Percentiles rank a stretch among this genome's conserved stretches.
Conservation (phyloP, 1,140 invertebrate genomes). For the Zaprionus ornatus region DNA sequence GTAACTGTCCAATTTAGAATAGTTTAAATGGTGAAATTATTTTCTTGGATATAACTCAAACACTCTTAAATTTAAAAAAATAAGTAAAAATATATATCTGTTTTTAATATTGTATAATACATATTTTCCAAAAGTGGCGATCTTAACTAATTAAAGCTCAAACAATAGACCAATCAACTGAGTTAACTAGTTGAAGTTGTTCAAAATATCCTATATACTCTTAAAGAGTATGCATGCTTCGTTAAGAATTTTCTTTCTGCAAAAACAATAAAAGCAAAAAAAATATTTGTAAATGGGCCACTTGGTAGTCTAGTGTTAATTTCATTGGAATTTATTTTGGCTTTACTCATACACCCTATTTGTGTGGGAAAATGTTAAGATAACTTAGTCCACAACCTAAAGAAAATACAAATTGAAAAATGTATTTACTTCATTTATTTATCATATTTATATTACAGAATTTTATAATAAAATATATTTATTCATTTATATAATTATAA, state of each 20-base stretch:
- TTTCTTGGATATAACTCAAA: too few species aligned
- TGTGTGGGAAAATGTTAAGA: slow-evolving; percentile 47
- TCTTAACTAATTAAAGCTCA: too few species aligned
- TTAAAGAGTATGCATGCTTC: neutral
- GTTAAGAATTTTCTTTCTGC: neutral
- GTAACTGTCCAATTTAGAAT: too few species aligned
- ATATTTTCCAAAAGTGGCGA: too few species aligned
- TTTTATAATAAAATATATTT: neutral
- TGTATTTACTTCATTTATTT: neutral
- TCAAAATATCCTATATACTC: too few species aligned
- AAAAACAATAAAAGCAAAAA: neutral
- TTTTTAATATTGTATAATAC: too few species aligned
- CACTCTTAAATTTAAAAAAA: too few species aligned
- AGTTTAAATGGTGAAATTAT: too few species aligned
- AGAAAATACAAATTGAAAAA: neutral
- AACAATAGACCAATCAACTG: too few species aligned
- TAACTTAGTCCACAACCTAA: neutral
- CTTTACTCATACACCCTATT: slow-evolving; percentile 31
- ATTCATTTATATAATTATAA: neutral
- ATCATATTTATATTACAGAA: too few species aligned
- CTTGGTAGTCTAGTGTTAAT: slow-evolving; percentile 65
- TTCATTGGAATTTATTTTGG: slow-evolving; percentile 68
- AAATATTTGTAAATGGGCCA: slow-evolving; percentile 39
- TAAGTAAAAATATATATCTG: too few species aligned
- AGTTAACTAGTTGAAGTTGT: too few species aligned